Evolutionary conservation across 1,140 invertebrate species (phyloP), one percentile per base, ranked within the genome.

Genomic region (Drosophila kikkawai): DNA sequence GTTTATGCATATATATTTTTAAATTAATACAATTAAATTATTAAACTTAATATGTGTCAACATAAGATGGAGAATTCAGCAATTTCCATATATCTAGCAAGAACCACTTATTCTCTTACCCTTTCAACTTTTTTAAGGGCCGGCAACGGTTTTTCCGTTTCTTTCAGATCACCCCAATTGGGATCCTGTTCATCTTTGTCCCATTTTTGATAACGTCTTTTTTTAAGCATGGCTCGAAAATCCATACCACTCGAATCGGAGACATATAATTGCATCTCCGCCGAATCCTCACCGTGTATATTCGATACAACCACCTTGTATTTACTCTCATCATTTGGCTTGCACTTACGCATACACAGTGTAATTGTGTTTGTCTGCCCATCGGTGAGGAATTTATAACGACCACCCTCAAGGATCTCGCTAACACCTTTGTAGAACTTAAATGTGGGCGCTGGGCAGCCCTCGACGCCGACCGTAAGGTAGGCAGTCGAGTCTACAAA

Each of bases 181-280:
- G 96, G 96, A 81, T 98, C 97, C 50, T 96, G 96, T 74, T 99
- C 96, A 67, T 98, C 96, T 93, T 96, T 95, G 61, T 94, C 96
- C 97, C 98, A 99, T 95, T 98, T 98, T 84, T 97, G 97, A 90
- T 98, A 98, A 93, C 98, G 98, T 91, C 98, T 96, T 94, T 99
- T 98, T 93, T 99, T 99, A 68, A 99, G 94, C 96, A 99, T 97
- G 70, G 98, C 95, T 94, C 99, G 96, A 96, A 99, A 99, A 94
- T 99, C 99, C 96, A 99, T 98, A 86, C 97, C 98, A 93, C 97
- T 97, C 70, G 98, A 96, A 95, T 98, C 98, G 82, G 98, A 99
- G 37, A 99, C 98, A 93, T 98, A 99, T 75, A 99, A 95, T 85
- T 96, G 96, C 95, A 98, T 98, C 92, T 99, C 98, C 65, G 98